Conservation (phyloP, 1,140 invertebrate species). For the Solenopsis invicta region DNA sequence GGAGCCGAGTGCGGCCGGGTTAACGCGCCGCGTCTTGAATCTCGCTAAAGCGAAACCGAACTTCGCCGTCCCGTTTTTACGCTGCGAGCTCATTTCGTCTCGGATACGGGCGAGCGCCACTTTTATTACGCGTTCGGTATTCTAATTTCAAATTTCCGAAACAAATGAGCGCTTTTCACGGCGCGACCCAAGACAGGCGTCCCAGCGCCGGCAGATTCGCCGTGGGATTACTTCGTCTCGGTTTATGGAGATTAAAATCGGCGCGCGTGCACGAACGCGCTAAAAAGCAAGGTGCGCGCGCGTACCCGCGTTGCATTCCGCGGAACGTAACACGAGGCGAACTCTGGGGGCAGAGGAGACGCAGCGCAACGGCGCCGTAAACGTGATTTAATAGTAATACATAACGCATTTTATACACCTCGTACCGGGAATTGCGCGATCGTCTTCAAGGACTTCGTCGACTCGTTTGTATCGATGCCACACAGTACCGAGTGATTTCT, state of each 20-base stretch:
- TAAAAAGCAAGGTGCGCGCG: slow-evolving; percentile 17
- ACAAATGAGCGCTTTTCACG: not conserved
- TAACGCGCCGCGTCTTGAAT: slow-evolving; percentile 25
- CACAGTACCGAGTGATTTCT: slow-evolving; percentile 44
- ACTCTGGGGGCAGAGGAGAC: slow-evolving; percentile 18
- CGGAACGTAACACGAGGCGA: slow-evolving; percentile 8
- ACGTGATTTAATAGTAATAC: slow-evolving; percentile 57
- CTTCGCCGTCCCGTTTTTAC: slow-evolving; percentile 15
- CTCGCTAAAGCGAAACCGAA: slow-evolving; percentile 41
- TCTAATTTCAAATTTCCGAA: slow-evolving; percentile 33
- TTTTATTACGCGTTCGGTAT: slow-evolving; percentile 36
- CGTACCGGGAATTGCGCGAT: slow-evolving; percentile 46
- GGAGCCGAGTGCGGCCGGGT: not conserved
- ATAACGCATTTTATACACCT: slow-evolving; percentile 44
- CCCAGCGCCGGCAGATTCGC: slow-evolving; percentile 23
- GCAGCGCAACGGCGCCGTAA: slow-evolving; percentile 39
- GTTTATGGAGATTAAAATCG: slow-evolving; percentile 57
- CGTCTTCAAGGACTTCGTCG: slow-evolving; percentile 18
- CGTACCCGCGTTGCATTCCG: slow-evolving; percentile 5
- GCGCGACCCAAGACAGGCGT: slow-evolving; percentile 3
- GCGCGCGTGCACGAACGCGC: not conserved
- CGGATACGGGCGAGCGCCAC: slow-evolving; percentile 4
- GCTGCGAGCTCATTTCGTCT: not conserved
- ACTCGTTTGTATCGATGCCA: slow-evolving; percentile 37
- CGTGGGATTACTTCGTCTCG: slow-evolving; percentile 31